Evolutionary conservation across 2,888 invertebrate species (phyloP).

Genomic region (Cerceris ruficornis): DNA sequence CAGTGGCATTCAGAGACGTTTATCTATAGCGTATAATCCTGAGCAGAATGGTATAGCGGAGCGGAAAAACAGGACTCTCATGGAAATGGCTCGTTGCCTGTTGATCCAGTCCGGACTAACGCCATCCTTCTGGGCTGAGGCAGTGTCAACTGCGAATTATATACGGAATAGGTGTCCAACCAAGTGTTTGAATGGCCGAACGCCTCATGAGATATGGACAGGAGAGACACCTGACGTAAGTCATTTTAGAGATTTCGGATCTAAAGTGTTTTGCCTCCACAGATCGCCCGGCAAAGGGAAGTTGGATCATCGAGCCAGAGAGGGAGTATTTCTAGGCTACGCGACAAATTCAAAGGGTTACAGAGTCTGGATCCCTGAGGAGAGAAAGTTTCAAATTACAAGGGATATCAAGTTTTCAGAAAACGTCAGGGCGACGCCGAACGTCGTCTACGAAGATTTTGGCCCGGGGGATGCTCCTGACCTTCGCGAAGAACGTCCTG

Average conservation of each 20-base stretch:
- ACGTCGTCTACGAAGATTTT: too few species aligned
- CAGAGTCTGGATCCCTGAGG: background rate
- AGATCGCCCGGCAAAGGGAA: background rate
- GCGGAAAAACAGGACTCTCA: constrained; percentile 5
- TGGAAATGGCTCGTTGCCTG: background rate
- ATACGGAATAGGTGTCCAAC: constrained; percentile 4
- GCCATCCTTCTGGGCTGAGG: background rate
- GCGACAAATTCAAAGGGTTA: too few species aligned
- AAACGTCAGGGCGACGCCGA: background rate
- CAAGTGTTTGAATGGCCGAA: too few species aligned
- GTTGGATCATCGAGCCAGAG: background rate
- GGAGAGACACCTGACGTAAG: too few species aligned
- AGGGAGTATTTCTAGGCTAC: background rate
- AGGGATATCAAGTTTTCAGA: background rate
- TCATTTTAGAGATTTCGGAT: too few species aligned
- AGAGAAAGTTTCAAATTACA: constrained; percentile 7
- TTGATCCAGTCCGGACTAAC: background rate
- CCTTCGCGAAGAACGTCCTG: too few species aligned
- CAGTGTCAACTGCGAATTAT: background rate
- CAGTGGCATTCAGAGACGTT: background rate
- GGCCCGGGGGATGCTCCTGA: background rate
- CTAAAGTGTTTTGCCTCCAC: too few species aligned
- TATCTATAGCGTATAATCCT: constrained; percentile 2
- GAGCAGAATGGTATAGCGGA: constrained; percentile 14
- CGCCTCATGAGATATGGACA: too few species aligned